Percentiles rank a stretch among this genome's conserved stretches.
phyloP scores from a whole-genome alignment of 2,113 vertebrate species.

The Xenus cinereus region DNA sequence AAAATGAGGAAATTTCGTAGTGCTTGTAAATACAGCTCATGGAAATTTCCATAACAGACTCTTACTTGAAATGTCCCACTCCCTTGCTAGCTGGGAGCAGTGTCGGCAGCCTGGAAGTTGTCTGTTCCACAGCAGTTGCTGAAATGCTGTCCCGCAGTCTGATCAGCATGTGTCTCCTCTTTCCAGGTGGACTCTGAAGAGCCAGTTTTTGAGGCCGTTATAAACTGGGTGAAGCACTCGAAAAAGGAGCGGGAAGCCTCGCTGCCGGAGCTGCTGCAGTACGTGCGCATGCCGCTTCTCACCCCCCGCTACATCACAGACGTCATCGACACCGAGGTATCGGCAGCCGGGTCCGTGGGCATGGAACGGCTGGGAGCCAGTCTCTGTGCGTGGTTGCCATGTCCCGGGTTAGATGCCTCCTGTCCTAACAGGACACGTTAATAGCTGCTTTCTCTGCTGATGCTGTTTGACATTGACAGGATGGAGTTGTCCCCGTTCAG shows the following conservation, averaged over 20 bases:
- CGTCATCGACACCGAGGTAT: conserved; percentile 95
- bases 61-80: background rate
- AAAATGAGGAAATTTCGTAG: background rate
- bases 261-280: conserved; percentile 90
- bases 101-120: background rate
- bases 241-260: conserved; percentile 89
- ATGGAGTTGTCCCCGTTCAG: background rate
- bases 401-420: background rate
- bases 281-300: conserved; percentile 94
- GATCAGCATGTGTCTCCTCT: background rate
- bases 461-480: background rate
- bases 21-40: background rate
- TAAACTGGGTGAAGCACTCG: conserved; percentile 98
- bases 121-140: background rate
- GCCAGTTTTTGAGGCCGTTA: conserved; percentile 94
- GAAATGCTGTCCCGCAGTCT: fast-evolving
- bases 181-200: conserved; percentile 95
- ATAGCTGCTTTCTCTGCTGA: background rate
- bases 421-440: fast-evolving
- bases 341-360: fast-evolving
- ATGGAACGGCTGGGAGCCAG: background rate
- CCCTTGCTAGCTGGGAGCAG: background rate
- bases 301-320: conserved; percentile 98
- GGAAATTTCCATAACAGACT: background rate
- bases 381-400: fast-evolving